These are phyloP conservation scores for Vanacampus margaritifer DNA, from an alignment of 2,113 vertebrate species.

Conservation along the genomic window DNA sequence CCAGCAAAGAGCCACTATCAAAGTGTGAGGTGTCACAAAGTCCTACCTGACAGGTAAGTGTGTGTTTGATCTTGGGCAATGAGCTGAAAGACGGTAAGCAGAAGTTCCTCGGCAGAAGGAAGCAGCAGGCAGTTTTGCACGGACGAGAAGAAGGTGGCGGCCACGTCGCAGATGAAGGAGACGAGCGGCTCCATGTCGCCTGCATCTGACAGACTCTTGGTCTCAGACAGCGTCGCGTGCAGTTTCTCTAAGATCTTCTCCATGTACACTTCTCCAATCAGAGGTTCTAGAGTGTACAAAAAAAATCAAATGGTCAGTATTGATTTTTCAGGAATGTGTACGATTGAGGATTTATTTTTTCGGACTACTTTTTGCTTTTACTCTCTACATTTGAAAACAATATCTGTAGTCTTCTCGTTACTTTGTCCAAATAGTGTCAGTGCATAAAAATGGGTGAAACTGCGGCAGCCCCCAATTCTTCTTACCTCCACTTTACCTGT, in stretches of 20 bases:
- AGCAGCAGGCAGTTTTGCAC: conserved; percentile 82
- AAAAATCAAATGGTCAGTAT: not conserved
- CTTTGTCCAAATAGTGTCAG: too few species aligned
- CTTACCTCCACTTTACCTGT: too few species aligned
- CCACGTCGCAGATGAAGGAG: conserved; percentile 89
- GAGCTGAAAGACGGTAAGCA: conserved; percentile 89
- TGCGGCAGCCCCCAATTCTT: too few species aligned
- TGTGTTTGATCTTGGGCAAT: conserved; percentile 82
- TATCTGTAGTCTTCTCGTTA: too few species aligned
- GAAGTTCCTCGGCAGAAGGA: conserved; percentile 85
- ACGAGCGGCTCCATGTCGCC: conserved; percentile 83
- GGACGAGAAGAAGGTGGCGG: conserved; percentile 90
- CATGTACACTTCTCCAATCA: conserved; percentile 85
- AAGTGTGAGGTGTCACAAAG: not conserved
- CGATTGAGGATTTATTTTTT: too few species aligned
- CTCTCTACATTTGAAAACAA: too few species aligned
- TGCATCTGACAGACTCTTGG: conserved; percentile 82
- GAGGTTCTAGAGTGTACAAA: conserved; percentile 70
- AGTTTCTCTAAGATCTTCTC: conserved; percentile 89
- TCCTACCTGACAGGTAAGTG: conserved; percentile 80
- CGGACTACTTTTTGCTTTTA: too few species aligned
- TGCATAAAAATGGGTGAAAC: too few species aligned
- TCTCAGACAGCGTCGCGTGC: conserved; percentile 83
- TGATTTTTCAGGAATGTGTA: not conserved
- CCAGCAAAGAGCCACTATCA: not conserved